A percentile compares a stretch with the other conserved stretches of the same genome.
Conservation (phyloP, 2,797 vertebrate species). For the Muscicapa comitata region DNA sequence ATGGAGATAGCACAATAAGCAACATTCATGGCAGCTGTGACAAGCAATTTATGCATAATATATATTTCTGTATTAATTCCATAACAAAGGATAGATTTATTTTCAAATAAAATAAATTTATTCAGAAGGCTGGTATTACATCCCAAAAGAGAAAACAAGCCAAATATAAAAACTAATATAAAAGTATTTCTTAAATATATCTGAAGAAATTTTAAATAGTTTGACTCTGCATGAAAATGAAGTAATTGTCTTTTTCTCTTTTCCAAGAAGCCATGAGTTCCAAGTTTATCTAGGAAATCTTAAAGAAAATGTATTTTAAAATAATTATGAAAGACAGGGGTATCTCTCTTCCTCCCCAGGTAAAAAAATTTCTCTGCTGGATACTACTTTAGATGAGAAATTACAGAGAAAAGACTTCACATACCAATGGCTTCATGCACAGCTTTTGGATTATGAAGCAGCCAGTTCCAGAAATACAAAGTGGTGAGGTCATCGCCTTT, state of each 20-base stretch:
- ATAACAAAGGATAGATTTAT: neutral
- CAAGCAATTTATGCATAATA: neutral
- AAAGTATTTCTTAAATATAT: neutral
- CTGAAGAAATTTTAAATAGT: neutral
- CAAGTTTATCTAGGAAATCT: neutral
- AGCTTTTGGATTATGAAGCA: slow-evolving; percentile 67
- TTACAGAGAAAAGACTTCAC: slow-evolving; percentile 69
- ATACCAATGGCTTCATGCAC: slow-evolving; percentile 76
- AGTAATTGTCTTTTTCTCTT: neutral
- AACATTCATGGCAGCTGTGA: neutral
- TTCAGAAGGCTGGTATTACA: neutral
- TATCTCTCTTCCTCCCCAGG: slow-evolving; percentile 54
- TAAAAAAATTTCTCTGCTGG: slow-evolving; percentile 8
- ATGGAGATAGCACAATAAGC: neutral
- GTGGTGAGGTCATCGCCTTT: slow-evolving; percentile 78
- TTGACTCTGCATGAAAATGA: neutral
- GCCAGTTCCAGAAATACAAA: slow-evolving; percentile 56
- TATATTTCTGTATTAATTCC: neutral
- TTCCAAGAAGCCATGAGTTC: neutral
- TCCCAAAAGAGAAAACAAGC: neutral
- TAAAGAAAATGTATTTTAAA: neutral
- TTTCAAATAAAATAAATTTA: neutral
- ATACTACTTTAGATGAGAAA: slow-evolving; percentile 40
- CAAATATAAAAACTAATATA: neutral
- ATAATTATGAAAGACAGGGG: neutral